phyloP scores from a whole-genome alignment of 2,113 vertebrate species.

The Gyps fulvus region DNA sequence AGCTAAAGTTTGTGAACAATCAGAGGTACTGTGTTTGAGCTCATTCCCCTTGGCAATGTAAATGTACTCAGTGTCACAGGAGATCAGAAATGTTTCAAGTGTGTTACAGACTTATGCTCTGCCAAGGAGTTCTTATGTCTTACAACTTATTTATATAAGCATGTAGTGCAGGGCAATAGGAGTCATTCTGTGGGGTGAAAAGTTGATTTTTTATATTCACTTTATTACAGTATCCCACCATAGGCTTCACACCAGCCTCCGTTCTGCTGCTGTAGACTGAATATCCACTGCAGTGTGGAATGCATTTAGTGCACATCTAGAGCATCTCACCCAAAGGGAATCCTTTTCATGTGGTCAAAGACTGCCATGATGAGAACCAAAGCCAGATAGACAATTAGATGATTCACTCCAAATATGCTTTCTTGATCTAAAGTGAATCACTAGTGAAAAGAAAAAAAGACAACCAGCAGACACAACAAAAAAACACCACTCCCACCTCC shows the following conservation, averaged over 20 bases:
- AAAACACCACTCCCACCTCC: rapidly evolving
- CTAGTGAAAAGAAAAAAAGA: not conserved
- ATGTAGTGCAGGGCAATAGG: not conserved
- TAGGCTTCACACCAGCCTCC: not conserved
- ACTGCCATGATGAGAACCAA: not conserved
- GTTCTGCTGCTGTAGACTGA: not conserved
- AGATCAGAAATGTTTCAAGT: not conserved
- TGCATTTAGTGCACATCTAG: rapidly evolving
- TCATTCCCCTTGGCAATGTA: not conserved
- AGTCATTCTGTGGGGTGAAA: not conserved
- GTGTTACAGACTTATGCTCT: not conserved
- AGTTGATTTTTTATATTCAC: not conserved
- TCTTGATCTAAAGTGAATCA: not conserved
- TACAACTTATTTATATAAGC: not conserved
- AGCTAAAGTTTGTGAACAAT: not conserved
- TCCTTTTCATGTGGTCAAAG: not conserved
- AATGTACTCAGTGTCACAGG: not conserved
- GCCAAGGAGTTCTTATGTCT: not conserved
- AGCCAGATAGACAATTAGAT: not conserved
- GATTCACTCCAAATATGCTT: not conserved
- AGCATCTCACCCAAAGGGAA: not conserved
- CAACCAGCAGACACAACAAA: not conserved
- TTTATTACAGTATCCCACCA: not conserved
- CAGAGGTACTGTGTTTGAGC: not conserved
- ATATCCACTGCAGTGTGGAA: not conserved